Conservation (phyloP, 2,888 invertebrate species). For the Pseudolycoriella hygida region DNA sequence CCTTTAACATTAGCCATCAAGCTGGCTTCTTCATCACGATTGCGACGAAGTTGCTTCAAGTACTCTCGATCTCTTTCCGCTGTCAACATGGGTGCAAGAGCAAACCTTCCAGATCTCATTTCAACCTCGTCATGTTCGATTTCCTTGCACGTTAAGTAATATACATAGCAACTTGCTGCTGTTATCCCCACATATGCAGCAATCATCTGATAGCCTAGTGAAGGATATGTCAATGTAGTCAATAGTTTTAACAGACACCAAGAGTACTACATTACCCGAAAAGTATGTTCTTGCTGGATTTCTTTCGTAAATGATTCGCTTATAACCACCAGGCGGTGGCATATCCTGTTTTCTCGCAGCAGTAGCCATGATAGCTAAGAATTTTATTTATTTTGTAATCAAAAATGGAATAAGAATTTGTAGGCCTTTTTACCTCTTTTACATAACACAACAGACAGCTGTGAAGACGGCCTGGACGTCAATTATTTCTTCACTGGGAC, state of each 20-base stretch:
- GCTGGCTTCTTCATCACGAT: conserved; percentile 58
- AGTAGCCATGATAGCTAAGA: conserved; percentile 18
- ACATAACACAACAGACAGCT: no score
- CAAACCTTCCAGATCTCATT: conserved; percentile 48
- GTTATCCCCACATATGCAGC: conserved; percentile 42
- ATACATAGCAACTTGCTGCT: conserved; percentile 32
- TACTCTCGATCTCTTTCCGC: conserved; percentile 67
- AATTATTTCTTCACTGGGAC: no score
- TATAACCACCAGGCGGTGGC: conserved; percentile 86
- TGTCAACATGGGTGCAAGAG: conserved; percentile 47
- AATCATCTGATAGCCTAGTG: conserved; percentile 42
- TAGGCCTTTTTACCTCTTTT: no score
- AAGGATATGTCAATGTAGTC: conserved; percentile 5
- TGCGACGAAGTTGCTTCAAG: conserved; percentile 50
- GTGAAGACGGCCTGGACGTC: no score
- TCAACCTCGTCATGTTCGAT: conserved; percentile 39
- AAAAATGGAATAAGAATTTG: no score
- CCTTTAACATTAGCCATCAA: conserved; percentile 70
- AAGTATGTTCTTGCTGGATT: conserved; percentile 54
- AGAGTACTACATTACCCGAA: conserved; percentile 41
- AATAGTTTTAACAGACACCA: no score
- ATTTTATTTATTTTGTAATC: no score
- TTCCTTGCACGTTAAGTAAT: conserved; percentile 28
- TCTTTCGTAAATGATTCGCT: conserved; percentile 51
- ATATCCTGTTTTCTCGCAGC: conserved; percentile 57